Evolutionary conservation across 2,888 invertebrate genomes (phyloP).

Genomic region (Mystacides longicornis): DNA sequence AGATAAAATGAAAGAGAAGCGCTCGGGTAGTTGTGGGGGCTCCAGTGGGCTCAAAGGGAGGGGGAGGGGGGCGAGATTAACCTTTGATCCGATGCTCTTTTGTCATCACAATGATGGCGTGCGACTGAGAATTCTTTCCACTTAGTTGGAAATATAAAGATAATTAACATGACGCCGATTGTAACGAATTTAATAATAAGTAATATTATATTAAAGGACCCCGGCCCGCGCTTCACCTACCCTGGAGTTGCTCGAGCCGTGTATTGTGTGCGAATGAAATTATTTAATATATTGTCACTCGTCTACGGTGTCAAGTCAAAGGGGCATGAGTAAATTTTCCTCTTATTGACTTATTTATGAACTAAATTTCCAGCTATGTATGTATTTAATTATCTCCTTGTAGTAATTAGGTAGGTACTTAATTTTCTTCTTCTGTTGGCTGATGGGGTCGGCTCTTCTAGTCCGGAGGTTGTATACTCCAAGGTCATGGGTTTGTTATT

Average conservation of each 20-base stretch:
- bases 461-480: too few species aligned
- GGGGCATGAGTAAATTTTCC: too few species aligned
- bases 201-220: not conserved
- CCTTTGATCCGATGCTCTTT: constrained; percentile 25
- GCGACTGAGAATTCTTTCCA: constrained; percentile 25
- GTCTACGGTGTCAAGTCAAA: too few species aligned
- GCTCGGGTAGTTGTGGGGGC: not conserved
- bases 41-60: not conserved
- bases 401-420: too few species aligned
- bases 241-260: not conserved
- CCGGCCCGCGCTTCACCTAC: not conserved
- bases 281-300: not conserved
- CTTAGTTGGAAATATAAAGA: constrained; percentile 25
- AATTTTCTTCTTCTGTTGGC: too few species aligned
- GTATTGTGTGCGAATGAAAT: not conserved
- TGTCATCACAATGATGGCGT: constrained; percentile 23
- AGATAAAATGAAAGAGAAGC: too few species aligned
- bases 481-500: too few species aligned
- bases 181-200: constrained; percentile 14
- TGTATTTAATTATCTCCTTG: too few species aligned
- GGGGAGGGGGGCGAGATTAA: not conserved
- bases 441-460: too few species aligned
- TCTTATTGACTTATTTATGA: too few species aligned
- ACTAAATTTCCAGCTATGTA: too few species aligned
- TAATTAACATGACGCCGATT: constrained; percentile 18